A percentile compares a stretch with the other conserved stretches of the same genome.
Evolutionary conservation across 2,797 vertebrate genomes (phyloP).

Genomic region (Botia almorhae): DNA sequence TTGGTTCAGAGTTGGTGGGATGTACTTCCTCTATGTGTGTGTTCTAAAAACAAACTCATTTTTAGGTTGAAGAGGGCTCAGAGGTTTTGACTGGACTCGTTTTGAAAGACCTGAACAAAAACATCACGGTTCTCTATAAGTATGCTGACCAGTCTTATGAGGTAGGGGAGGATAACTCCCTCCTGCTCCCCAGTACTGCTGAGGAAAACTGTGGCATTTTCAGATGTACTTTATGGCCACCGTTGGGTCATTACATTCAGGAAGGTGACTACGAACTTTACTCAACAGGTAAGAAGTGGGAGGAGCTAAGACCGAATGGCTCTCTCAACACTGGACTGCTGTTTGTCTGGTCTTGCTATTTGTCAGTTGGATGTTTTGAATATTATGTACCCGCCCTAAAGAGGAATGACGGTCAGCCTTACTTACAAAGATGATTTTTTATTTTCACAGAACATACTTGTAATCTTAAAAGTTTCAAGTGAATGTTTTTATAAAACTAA

Average conservation of each 20-base stretch:
- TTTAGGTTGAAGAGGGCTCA: conserved; percentile 50
- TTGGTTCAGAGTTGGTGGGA: too few species aligned
- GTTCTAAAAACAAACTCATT: neutral
- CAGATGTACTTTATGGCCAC: conserved; percentile 62
- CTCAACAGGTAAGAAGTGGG: conserved; percentile 42
- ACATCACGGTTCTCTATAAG: conserved; percentile 48
- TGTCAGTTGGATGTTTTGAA: too few species aligned
- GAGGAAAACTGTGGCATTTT: conserved; percentile 51
- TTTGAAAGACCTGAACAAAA: conserved; percentile 55
- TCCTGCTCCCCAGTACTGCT: conserved; percentile 37
- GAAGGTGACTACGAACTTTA: conserved; percentile 52
- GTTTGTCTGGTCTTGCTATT: too few species aligned
- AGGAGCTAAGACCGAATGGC: too few species aligned
- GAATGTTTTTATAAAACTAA: too few species aligned
- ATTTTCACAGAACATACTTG: too few species aligned
- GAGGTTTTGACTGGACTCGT: conserved; percentile 54
- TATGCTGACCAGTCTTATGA: conserved; percentile 52
- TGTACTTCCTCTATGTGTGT: too few species aligned
- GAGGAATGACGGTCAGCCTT: too few species aligned
- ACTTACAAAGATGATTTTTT: too few species aligned
- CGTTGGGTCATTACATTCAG: conserved; percentile 59
- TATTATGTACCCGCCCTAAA: too few species aligned
- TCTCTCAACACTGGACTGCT: too few species aligned
- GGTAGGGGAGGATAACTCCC: conserved; percentile 52
- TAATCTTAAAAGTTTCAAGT: too few species aligned